Evolutionary conservation across 1,140 invertebrate species (phyloP).

Genomic region (Meloidogyne chitwoodi): DNA sequence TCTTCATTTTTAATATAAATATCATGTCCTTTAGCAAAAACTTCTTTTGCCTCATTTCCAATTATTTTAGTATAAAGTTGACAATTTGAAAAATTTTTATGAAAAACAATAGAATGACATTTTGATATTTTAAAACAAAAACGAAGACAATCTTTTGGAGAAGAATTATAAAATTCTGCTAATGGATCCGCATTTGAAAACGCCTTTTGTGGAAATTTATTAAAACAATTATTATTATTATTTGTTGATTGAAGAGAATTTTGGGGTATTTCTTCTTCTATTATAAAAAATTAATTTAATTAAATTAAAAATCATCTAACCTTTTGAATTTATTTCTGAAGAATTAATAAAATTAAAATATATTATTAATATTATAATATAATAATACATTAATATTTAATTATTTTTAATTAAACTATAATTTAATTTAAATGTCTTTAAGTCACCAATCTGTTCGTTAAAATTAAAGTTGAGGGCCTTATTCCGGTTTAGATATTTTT

Average conservation of each 20-base stretch:
- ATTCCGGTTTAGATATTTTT: no score
- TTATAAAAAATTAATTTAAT: no score
- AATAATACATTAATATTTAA: no score
- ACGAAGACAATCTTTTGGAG: conserved; percentile 3
- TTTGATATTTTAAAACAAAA: background rate
- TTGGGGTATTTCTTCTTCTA: background rate
- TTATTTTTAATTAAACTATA: no score
- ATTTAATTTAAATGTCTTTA: no score
- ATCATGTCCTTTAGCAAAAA: conserved; percentile 41
- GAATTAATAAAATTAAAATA: no score
- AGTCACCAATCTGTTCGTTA: no score
- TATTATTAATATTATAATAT: no score
- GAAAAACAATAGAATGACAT: conserved; percentile 42
- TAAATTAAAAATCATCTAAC: background rate
- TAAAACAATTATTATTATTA: conserved; percentile 1
- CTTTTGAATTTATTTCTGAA: no score
- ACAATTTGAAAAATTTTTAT: conserved; percentile 42
- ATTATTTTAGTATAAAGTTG: conserved; percentile 43
- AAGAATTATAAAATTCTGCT: conserved; percentile 11
- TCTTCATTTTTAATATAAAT: conserved; percentile 20
- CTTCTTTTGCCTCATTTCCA: conserved; percentile 25
- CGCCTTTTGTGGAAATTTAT: background rate
- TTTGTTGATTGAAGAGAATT: background rate
- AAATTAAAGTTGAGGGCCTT: no score
- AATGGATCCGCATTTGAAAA: conserved; percentile 4